Conservation (phyloP, 1,140 invertebrate genomes). For the Heliothis virescens region DNA sequence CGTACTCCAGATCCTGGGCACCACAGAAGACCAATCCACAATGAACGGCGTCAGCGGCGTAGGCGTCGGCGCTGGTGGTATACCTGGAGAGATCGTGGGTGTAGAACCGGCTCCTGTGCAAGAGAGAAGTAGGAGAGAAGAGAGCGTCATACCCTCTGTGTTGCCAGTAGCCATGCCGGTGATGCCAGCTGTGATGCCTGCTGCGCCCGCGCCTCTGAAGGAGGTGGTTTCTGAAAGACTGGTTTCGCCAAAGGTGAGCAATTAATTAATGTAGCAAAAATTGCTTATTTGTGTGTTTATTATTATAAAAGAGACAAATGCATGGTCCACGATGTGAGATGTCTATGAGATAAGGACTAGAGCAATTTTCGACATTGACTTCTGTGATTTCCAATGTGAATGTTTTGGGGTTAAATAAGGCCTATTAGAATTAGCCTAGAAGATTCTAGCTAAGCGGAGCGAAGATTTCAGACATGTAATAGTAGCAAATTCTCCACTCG, state of each 20-base stretch:
- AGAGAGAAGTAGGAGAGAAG: constrained; percentile 60
- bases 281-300: no score
- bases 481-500: no score
- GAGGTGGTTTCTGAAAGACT: constrained; percentile 54
- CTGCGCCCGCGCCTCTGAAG: constrained; percentile 33
- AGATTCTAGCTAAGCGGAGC: no score
- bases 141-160: constrained; percentile 45
- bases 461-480: no score
- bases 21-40: constrained; percentile 87
- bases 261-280: no score
- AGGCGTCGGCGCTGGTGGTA: constrained; percentile 86
- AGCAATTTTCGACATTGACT: no score
- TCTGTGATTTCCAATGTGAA: no score
- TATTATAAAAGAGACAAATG: no score
- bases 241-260: constrained; percentile 66
- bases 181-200: constrained; percentile 6
- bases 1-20: constrained; percentile 90
- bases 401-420: no score
- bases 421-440: no score
- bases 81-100: constrained; percentile 87
- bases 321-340: no score
- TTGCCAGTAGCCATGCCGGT: not conserved
- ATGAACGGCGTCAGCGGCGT: constrained; percentile 87
- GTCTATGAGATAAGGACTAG: no score
- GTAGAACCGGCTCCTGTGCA: constrained; percentile 85